Conservation (phyloP, 2,113 vertebrate genomes). For the Syngnathoides biaculeatus region DNA sequence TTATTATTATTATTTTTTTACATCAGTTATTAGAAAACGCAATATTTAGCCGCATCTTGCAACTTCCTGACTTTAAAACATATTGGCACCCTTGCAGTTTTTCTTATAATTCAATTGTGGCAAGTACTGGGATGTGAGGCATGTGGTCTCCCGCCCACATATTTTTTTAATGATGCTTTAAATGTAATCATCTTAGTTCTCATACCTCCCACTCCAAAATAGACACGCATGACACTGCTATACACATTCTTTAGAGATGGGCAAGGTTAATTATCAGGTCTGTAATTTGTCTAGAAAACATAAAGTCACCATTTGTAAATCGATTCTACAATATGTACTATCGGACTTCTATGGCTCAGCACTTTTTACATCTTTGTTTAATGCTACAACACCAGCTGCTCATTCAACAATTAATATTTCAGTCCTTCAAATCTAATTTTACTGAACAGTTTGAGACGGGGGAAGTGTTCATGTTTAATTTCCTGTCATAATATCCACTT, state of each 20-base stretch:
- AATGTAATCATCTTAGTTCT: constrained; percentile 21
- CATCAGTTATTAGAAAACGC: not conserved
- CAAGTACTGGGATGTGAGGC: constrained; percentile 5
- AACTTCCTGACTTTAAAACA: not conserved
- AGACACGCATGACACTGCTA: not conserved
- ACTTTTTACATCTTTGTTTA: not conserved
- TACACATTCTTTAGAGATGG: constrained; percentile 3
- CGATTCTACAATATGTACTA: constrained; percentile 10
- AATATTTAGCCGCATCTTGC: not conserved
- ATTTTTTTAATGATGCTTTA: constrained; percentile 26
- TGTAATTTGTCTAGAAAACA: not conserved
- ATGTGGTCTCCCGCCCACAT: constrained; percentile 17
- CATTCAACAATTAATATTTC: constrained; percentile 15
- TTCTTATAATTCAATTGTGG: not conserved
- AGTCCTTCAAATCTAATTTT: constrained; percentile 13
- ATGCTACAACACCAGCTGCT: not conserved
- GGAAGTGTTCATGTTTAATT: constrained; percentile 45
- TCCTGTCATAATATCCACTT: constrained; percentile 39
- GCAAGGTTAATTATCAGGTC: not conserved
- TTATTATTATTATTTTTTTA: not conserved
- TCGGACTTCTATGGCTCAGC: constrained; percentile 7
- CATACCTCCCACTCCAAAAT: constrained; percentile 7
- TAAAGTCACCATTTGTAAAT: constrained; percentile 10
- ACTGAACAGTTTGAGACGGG: constrained; percentile 11
- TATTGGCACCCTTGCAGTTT: not conserved